A percentile compares a stretch with the other conserved stretches of the same genome.
phyloP scores from a whole-genome alignment of 2,888 invertebrate species.

The Hofmannophila pseudospretella region DNA sequence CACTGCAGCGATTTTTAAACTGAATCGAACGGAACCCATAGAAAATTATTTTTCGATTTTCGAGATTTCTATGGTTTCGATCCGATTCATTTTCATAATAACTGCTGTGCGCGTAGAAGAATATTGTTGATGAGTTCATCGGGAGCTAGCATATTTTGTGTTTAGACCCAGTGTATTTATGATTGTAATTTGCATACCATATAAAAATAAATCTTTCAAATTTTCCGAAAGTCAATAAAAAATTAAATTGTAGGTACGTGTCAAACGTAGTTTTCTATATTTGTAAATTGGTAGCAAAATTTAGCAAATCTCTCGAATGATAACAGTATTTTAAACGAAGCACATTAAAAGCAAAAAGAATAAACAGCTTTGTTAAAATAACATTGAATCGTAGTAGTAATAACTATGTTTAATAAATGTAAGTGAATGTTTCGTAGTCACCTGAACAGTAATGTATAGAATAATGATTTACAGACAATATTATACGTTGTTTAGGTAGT shows the following conservation, averaged over 20 bases:
- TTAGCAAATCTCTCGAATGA: slow-evolving; percentile 4
- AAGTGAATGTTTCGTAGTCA: slow-evolving; percentile 55
- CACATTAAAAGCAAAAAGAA: slow-evolving; percentile 3
- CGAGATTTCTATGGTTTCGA: too few relatives aligned
- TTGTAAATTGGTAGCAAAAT: slow-evolving; percentile 39
- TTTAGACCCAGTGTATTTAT: too few relatives aligned
- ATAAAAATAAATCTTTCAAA: slow-evolving; percentile 4
- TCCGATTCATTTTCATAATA: too few relatives aligned
- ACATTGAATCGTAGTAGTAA: not conserved
- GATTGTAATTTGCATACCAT: too few relatives aligned
- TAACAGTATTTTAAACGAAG: not conserved
- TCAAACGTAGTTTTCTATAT: slow-evolving; percentile 48
- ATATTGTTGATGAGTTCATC: too few relatives aligned
- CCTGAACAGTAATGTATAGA: slow-evolving; percentile 60
- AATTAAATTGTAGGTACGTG: slow-evolving; percentile 15
- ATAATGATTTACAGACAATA: slow-evolving; percentile 68
- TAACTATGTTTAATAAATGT: slow-evolving; percentile 17
- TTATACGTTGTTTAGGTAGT: slow-evolving; percentile 73
- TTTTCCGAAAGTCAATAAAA: slow-evolving; percentile 9
- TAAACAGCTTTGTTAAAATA: slow-evolving; percentile 19
- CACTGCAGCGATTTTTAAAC: too few relatives aligned
- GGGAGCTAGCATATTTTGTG: too few relatives aligned
- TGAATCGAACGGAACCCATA: too few relatives aligned
- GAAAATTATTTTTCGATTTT: too few relatives aligned
- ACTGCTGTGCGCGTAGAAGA: too few relatives aligned